phyloP scores from a whole-genome alignment of 2,113 vertebrate genomes.

The Thunnus thynnus region DNA sequence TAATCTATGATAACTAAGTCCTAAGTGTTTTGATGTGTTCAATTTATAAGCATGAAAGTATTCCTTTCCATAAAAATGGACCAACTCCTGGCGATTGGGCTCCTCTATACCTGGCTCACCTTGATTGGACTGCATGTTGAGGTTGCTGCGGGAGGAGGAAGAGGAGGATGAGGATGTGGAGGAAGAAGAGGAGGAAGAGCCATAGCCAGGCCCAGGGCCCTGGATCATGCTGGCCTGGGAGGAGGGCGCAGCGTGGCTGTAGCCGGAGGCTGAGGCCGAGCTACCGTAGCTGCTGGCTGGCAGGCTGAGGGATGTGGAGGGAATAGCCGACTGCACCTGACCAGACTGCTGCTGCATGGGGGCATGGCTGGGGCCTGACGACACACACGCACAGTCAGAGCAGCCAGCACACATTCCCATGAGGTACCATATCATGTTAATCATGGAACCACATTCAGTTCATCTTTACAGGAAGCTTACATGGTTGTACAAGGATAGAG shows the following conservation, averaged over 20 bases:
- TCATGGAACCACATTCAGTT: constrained; percentile 78
- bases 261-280: constrained; percentile 85
- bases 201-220: constrained; percentile 87
- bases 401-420: constrained; percentile 44
- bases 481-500: background rate
- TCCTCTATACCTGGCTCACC: constrained; percentile 84
- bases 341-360: constrained; percentile 92
- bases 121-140: constrained; percentile 95
- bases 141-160: constrained; percentile 92
- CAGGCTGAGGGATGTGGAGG: constrained; percentile 91
- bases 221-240: constrained; percentile 92
- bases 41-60: background rate
- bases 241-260: constrained; percentile 89
- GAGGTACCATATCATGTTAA: constrained; percentile 32
- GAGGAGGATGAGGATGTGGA: constrained; percentile 72
- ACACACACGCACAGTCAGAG: constrained; percentile 81
- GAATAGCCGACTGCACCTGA: constrained; percentile 86
- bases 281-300: constrained; percentile 87
- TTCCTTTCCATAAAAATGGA: background rate
- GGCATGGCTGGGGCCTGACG: constrained; percentile 89
- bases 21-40: background rate
- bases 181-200: constrained; percentile 91
- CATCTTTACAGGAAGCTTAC: constrained; percentile 62
- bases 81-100: background rate
- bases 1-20: no score